Percentiles rank a stretch among this genome's conserved stretches.
Evolutionary conservation across 2,797 vertebrate genomes (phyloP).

Genomic region (Xenentodon cancila): DNA sequence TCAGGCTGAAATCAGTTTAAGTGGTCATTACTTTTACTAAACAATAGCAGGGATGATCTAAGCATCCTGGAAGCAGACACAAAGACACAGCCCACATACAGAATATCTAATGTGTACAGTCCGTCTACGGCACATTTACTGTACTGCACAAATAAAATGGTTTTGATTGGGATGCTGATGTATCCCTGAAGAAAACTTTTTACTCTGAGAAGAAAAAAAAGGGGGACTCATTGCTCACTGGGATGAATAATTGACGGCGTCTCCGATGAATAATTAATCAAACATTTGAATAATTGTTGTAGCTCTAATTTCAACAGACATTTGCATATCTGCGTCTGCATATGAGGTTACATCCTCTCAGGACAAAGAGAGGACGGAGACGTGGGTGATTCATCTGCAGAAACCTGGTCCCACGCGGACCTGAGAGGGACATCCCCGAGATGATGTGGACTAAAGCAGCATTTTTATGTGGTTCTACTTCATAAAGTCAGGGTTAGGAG

Average conservation of each 20-base stretch:
- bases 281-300: conserved; percentile 96
- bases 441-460: neutral
- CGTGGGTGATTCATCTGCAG: conserved; percentile 22
- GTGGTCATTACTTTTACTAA: conserved; percentile 4
- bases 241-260: conserved; percentile 96
- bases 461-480: no score
- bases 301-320: conserved; percentile 96
- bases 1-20: neutral
- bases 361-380: conserved; percentile 80
- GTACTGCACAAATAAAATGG: conserved; percentile 77
- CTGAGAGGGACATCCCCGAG: neutral
- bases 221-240: conserved; percentile 86
- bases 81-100: conserved; percentile 3
- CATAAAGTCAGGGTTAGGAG: neutral
- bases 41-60: conserved; percentile 3
- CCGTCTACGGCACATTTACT: conserved; percentile 49
- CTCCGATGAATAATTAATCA: conserved; percentile 96
- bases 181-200: conserved; percentile 81
- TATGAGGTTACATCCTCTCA: conserved; percentile 87
- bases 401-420: no score
- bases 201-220: conserved; percentile 73
- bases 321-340: conserved; percentile 93
- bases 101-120: conserved; percentile 19
- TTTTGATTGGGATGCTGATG: conserved; percentile 72
- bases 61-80: conserved; percentile 26